A percentile compares a stretch with the other conserved stretches of the same genome.
Conservation (phyloP, 30 jellyfish, hydroid and myxozoan genomes). For the Hydractinia symbiolongicarpus region DNA sequence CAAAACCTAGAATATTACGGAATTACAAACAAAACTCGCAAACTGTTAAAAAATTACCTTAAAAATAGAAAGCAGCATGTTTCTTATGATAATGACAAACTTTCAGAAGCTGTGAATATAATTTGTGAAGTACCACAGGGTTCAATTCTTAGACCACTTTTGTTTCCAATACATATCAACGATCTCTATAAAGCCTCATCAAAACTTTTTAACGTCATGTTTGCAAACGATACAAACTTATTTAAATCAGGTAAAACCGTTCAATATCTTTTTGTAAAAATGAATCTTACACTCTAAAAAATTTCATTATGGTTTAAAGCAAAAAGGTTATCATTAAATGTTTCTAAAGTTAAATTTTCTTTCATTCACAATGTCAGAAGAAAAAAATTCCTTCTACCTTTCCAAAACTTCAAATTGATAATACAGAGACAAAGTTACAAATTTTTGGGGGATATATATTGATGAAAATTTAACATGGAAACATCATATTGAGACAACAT, state of each 20-base stretch:
- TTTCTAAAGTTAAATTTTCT: neutral
- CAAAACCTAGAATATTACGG: neutral
- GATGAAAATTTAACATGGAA: neutral
- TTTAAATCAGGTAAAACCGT: too few species aligned
- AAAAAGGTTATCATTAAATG: neutral
- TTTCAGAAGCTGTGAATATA: neutral
- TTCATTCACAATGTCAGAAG: neutral
- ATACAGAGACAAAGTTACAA: conserved; percentile 8
- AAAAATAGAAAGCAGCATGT: neutral
- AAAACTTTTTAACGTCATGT: neutral
- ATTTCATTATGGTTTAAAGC: conserved; percentile 4
- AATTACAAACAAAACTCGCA: neutral
- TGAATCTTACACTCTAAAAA: neutral
- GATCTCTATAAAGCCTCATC: conserved; percentile 7
- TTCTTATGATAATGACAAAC: conserved; percentile 1
- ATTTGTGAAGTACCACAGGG: neutral
- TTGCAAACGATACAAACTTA: too few species aligned
- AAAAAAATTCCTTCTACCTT: neutral
- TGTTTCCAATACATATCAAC: neutral
- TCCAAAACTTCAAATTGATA: neutral
- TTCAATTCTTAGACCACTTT: neutral
- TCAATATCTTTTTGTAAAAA: neutral
- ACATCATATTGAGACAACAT: neutral
- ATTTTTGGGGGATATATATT: neutral
- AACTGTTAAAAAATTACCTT: neutral